Conservation (phyloP, 2,797 vertebrate species). For the Typhlichthys subterraneus region DNA sequence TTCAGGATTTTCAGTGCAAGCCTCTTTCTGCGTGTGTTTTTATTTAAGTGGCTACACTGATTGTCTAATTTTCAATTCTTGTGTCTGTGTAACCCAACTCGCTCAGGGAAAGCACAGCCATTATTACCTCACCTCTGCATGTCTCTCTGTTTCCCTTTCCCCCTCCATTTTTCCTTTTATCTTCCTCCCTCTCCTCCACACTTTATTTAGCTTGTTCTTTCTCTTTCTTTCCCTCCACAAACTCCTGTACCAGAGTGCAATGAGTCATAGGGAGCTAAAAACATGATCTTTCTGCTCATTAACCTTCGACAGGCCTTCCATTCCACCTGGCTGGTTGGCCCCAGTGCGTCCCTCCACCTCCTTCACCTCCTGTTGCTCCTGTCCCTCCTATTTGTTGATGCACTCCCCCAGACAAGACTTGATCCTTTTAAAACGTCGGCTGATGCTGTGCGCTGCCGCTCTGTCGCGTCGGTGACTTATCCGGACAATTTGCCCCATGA, state of each 20-base stretch:
- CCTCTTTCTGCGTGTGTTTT: conserved; percentile 54
- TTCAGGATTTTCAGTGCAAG: conserved; percentile 35
- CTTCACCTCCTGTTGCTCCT: conserved; percentile 64
- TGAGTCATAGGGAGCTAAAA: conserved; percentile 67
- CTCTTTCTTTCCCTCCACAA: conserved; percentile 8
- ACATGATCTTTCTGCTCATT: conserved; percentile 80
- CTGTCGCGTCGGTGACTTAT: conserved; percentile 63
- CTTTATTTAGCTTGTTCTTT: too few relatives aligned
- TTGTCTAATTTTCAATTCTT: conserved; percentile 64
- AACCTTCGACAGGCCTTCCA: conserved; percentile 72
- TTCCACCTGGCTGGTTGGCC: conserved; percentile 54
- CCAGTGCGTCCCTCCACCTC: conserved; percentile 9
- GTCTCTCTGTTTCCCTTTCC: conserved; percentile 1
- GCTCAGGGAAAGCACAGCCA: too few relatives aligned
- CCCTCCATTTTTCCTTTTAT: conserved; percentile 24
- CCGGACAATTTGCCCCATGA: conserved; percentile 74
- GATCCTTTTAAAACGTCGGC: conserved; percentile 73
- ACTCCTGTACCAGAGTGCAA: conserved; percentile 52
- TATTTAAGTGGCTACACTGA: conserved; percentile 18
- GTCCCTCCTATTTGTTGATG: conserved; percentile 67
- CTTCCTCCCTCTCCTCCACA: neutral
- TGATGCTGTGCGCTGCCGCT: conserved; percentile 65
- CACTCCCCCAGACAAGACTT: conserved; percentile 67
- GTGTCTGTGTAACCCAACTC: neutral
- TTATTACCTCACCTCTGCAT: neutral